Base-by-base conservation (phyloP, 2,797 vertebrate species). In the Geotrypetes seraphini region DNA sequence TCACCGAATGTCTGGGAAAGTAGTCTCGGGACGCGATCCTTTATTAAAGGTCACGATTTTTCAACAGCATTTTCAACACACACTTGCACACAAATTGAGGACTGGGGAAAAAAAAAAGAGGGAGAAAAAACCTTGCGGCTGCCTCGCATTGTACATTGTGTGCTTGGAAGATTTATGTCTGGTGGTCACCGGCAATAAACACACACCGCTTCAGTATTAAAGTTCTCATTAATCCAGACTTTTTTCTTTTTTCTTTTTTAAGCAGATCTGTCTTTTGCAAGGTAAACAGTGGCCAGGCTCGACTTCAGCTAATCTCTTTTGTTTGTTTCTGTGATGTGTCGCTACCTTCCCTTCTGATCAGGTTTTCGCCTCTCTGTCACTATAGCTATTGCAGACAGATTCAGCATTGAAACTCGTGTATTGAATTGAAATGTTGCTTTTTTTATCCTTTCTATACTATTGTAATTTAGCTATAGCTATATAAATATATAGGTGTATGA, bases 11-110 rank as follows among this genome's bases (percentile, higher is more conserved):
- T 93, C 90, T 96, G 89, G 89, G 89, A 90, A 89, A 88, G 84
- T 78, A 78, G 77, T 90, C 71, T 62, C 79, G 85, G 87, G 88
- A 89, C 90, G 84, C 86, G 80, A 85, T 84, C 83, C 85, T 88
- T 92, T 90, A 90, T 90, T 87, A 92, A 90, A 91, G 86, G 90
- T 92, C 88, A 89, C 81, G 85, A 83, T 86, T 88, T 90, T 89
- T 90, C 84, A 89, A 80, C 66, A 69, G 83, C 77, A 89, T 81
- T 81, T 76, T n/a, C n/a, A 78, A 83, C 78, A 82, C 71, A 75
- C 56, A 79, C 57, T 75, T 71, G 62, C 70, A 72, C 68, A 80
- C 75, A 76, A 68, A 77, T 62, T 79, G 66, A 73, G n/a, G 73
- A 55, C 61, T 48, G 43, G 8, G 8, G 15, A 24, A 27, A 35